Evolutionary conservation across 2,113 vertebrate species (phyloP).

Genomic region (Phodopus roborovskii): DNA sequence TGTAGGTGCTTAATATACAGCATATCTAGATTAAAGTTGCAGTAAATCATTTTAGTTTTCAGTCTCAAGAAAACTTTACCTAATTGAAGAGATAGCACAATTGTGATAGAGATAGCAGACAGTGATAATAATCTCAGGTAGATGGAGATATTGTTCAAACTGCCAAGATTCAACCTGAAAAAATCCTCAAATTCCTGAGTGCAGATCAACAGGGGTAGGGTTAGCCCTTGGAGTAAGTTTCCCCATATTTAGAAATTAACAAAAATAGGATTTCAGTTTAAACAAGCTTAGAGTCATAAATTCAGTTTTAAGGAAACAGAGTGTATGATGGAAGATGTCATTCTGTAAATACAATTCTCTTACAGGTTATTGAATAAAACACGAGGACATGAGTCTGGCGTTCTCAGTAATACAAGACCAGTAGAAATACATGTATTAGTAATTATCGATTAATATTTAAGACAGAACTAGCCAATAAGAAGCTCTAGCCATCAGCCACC

Average conservation of each 20-base stretch:
- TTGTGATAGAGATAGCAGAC: not conserved
- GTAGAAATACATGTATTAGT: too few species aligned
- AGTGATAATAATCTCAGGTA: too few species aligned
- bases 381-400: too few species aligned
- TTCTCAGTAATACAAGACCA: too few species aligned
- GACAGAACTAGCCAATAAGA: too few species aligned
- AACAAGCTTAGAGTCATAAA: not conserved
- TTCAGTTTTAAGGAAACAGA: not conserved
- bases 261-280: not conserved
- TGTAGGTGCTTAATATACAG: not conserved
- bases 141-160: not conserved
- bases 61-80: not conserved
- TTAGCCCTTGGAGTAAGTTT: not conserved
- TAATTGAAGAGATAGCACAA: not conserved
- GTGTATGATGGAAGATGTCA: too few species aligned
- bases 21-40: conserved; percentile 18
- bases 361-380: too few species aligned
- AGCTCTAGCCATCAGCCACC: too few species aligned
- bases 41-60: conserved; percentile 28
- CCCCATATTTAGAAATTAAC: not conserved
- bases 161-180: not conserved
- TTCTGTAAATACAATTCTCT: too few species aligned
- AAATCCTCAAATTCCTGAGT: not conserved
- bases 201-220: not conserved
- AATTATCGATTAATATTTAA: too few species aligned